Percentiles rank a stretch among this genome's conserved stretches.
Conservation (phyloP, 1,140 invertebrate species). For the Rhagoletis pomonella region DNA sequence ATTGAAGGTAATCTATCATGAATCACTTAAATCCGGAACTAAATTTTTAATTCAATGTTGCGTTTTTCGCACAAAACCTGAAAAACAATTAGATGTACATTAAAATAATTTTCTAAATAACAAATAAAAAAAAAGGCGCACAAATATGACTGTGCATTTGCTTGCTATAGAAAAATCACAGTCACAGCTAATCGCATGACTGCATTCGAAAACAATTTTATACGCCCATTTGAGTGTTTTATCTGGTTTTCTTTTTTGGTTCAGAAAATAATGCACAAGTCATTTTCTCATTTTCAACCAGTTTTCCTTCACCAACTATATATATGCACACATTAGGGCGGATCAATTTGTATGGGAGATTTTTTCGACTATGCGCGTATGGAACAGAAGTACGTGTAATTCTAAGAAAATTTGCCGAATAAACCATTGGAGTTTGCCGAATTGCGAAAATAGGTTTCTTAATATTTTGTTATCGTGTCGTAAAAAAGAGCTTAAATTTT, state of each 20-base stretch:
- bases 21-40: not conserved
- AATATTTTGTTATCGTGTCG: too few relatives aligned
- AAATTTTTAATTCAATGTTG: not conserved
- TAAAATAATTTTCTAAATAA: constrained; percentile 3
- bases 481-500: too few relatives aligned
- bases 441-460: too few relatives aligned
- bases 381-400: too few relatives aligned
- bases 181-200: constrained; percentile 48
- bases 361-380: too few relatives aligned
- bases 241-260: not conserved
- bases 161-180: constrained; percentile 3
- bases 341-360: too few relatives aligned
- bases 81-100: not conserved
- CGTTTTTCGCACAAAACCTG: not conserved
- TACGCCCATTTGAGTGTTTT: constrained; percentile 42
- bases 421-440: too few relatives aligned
- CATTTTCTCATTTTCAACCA: constrained; percentile 47
- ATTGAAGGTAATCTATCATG: not conserved
- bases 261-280: constrained; percentile 31
- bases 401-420: too few relatives aligned
- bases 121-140: not conserved
- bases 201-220: constrained; percentile 45
- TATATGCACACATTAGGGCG: not conserved
- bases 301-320: constrained; percentile 27
- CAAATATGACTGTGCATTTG: not conserved